Evolutionary conservation across 2,888 invertebrate genomes (phyloP), one percentile per base, ranked within the genome.

Genomic region (Chymomyza fuscimana): DNA sequence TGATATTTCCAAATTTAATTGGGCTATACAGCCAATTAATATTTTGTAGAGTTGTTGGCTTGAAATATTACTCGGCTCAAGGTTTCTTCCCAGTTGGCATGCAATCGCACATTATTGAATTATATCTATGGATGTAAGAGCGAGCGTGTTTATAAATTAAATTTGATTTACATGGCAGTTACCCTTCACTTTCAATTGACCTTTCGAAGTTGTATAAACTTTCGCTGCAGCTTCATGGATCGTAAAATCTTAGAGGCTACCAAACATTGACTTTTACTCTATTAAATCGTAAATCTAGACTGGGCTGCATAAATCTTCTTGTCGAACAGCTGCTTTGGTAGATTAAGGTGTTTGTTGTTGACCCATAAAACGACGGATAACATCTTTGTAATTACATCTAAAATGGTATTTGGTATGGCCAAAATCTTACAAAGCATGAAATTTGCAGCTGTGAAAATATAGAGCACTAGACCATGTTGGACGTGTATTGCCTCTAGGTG

Each of bases 381-480:
- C 70, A 82, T 82, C 76, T 76, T 77, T 73, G 85, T 81, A 85
- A 85, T 82, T 79, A 74, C 66, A 70, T 74, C 68, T 73, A 72
- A 74, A 73, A 72, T 70, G 73, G 69, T 70, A 10, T 58, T 52
- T 5, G 32, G 50, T 10, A 51, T 70, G 64, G 69, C 59, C 29
- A 67, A 60, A 63, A 67, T 40, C 7, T 59, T 59, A 25, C 70
- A 72, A 70, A 80, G 76, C 82, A 74, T 80, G 73, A 75, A 81
- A 79, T 75, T 77, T 74, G 86, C 84, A 83, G 83, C 81, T 81
- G 86, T 74, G 72, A 67, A 74, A 76, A 70, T 72, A 60, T 32
- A 60, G 66, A 65, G 71, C 56, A 63, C 58, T 40, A 32, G 60
- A 60, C 51, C 32, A 63, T 9, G 46, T 29, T 59, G 10, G 60